These are phyloP conservation scores for Argynnis bischoffii DNA, from an alignment of 2,888 invertebrate genomes.

Conservation along the genomic window DNA sequence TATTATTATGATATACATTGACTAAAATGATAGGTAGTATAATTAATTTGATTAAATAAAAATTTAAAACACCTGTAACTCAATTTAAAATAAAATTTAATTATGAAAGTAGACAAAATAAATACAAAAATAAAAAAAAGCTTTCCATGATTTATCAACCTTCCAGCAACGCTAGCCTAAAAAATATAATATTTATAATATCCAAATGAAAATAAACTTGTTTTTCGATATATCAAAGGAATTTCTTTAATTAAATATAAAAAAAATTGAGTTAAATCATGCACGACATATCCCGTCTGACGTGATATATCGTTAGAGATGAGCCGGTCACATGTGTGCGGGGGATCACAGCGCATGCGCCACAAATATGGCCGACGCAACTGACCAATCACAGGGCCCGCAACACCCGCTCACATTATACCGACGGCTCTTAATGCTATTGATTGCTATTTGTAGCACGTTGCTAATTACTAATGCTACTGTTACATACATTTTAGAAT, in stretches of 20 bases:
- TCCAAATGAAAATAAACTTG: slow-evolving; percentile 13
- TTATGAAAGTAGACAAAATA: background rate
- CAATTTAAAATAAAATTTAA: background rate
- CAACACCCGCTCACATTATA: slow-evolving; percentile 56
- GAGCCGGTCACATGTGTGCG: slow-evolving; percentile 63
- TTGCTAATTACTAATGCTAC: slow-evolving; percentile 37
- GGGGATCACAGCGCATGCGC: slow-evolving; percentile 68
- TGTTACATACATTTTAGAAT: slow-evolving; percentile 7
- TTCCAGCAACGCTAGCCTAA: background rate
- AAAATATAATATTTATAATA: slow-evolving; percentile 1
- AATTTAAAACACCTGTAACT: background rate
- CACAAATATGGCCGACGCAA: slow-evolving; percentile 74
- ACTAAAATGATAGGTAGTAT: too few relatives aligned
- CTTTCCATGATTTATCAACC: background rate
- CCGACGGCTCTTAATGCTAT: slow-evolving; percentile 64
- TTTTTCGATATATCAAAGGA: slow-evolving; percentile 16
- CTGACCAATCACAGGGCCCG: slow-evolving; percentile 64
- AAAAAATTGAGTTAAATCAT: slow-evolving; percentile 21
- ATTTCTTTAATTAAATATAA: slow-evolving; percentile 26
- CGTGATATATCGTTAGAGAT: slow-evolving; percentile 38
- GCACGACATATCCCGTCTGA: slow-evolving; percentile 22
- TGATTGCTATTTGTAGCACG: slow-evolving; percentile 58
- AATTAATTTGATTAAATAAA: too few relatives aligned
- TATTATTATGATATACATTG: too few relatives aligned
- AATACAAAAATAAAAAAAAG: background rate